A percentile compares a stretch with the other conserved stretches of the same genome.
Conservation (phyloP, 1,140 invertebrate genomes). For the Trichonephila clavipes region DNA sequence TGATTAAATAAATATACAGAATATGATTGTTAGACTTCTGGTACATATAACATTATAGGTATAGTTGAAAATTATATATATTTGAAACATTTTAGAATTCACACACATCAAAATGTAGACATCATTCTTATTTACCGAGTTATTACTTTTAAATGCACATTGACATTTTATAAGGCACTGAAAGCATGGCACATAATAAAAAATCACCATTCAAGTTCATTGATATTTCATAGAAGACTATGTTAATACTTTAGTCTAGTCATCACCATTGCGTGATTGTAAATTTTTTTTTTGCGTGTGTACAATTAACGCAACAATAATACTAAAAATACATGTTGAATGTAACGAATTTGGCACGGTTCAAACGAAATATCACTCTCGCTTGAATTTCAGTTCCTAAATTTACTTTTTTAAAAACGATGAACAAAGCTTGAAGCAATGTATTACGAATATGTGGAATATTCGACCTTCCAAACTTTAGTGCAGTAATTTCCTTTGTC, state of each 20-base stretch:
- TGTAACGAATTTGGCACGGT: constrained; percentile 42
- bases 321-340: neutral
- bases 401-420: no score
- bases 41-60: no score
- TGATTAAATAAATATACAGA: no score
- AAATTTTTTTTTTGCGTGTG: neutral
- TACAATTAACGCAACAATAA: neutral
- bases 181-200: neutral
- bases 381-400: neutral
- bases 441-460: neutral
- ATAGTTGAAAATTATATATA: no score
- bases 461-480: neutral
- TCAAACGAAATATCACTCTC: constrained; percentile 42
- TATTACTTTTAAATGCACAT: neutral
- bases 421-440: no score
- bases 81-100: no score
- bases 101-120: neutral
- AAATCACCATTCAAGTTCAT: neutral
- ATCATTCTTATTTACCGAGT: neutral
- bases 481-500: constrained; percentile 56
- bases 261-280: neutral
- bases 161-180: neutral
- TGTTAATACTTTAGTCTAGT: neutral
- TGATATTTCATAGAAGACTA: neutral
- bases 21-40: no score